These are phyloP conservation scores for Eunapius fragilis DNA, from an alignment of 37 sponge, comb jelly and placozoan species.

Conservation along the genomic window DNA sequence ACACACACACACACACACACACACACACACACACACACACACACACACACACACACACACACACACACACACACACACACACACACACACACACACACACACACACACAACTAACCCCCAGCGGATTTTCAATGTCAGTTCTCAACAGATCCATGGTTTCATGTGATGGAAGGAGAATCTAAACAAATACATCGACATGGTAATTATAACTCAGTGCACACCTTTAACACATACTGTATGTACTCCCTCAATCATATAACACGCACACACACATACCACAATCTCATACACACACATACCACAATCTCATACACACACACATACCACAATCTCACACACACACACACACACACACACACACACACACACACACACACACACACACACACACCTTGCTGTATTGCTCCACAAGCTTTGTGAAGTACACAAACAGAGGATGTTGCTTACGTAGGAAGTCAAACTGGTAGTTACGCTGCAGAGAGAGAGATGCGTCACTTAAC, in stretches of 20 bases:
- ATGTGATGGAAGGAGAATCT: constrained; percentile 66
- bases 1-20: too few species aligned
- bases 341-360: constrained; percentile 6
- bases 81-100: neutral
- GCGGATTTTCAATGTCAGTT: constrained; percentile 54
- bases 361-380: neutral
- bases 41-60: neutral
- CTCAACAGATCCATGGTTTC: constrained; percentile 19
- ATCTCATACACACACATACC: constrained; percentile 32
- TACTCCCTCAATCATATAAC: neutral
- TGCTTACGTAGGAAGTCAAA: constrained; percentile 97
- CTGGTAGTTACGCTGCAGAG: constrained; percentile 80
- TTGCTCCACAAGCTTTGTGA: constrained; percentile 97
- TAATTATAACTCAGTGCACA: neutral
- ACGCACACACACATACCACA: neutral
- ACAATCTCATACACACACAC: neutral
- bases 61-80: constrained; percentile 1
- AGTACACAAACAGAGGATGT: constrained; percentile 90
- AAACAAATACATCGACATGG: neutral
- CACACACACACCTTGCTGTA: constrained; percentile 70
- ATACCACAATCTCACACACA: constrained; percentile 21
- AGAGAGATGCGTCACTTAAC: neutral
- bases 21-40: too few species aligned
- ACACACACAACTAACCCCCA: constrained; percentile 19
- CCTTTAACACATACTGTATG: neutral